These are phyloP conservation scores for Molossus alvarezi DNA, from an alignment of 2,797 vertebrate genomes.

Conservation along the genomic window DNA sequence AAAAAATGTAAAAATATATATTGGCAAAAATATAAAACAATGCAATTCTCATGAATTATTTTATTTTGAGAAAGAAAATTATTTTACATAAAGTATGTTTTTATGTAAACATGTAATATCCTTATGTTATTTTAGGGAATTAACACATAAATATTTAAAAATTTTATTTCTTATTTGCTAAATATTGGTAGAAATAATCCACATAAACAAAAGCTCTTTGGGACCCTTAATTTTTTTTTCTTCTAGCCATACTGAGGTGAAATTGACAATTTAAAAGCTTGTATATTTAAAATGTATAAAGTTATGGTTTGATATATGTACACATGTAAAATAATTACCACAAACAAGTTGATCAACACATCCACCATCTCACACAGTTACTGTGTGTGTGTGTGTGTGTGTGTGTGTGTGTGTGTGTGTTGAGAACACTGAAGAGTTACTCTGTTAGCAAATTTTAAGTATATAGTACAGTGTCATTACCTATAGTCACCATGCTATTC, in stretches of 20 bases:
- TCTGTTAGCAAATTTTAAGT: neutral
- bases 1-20: neutral
- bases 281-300: neutral
- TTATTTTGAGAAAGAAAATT: neutral
- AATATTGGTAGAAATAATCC: neutral
- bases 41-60: neutral
- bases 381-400: neutral
- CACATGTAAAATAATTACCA: neutral
- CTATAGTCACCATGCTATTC: neutral
- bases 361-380: neutral
- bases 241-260: neutral
- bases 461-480: neutral
- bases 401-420: neutral
- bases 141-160: neutral
- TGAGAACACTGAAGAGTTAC: neutral
- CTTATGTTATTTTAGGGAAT: constrained; percentile 5
- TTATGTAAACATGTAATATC: neutral
- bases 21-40: neutral
- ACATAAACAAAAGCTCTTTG: neutral
- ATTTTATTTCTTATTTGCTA: constrained; percentile 29
- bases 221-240: neutral
- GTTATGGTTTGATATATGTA: neutral
- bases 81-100: neutral
- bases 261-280: neutral
- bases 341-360: neutral